Conservation (phyloP, 2,797 vertebrate species). For the Graptemys geographica region DNA sequence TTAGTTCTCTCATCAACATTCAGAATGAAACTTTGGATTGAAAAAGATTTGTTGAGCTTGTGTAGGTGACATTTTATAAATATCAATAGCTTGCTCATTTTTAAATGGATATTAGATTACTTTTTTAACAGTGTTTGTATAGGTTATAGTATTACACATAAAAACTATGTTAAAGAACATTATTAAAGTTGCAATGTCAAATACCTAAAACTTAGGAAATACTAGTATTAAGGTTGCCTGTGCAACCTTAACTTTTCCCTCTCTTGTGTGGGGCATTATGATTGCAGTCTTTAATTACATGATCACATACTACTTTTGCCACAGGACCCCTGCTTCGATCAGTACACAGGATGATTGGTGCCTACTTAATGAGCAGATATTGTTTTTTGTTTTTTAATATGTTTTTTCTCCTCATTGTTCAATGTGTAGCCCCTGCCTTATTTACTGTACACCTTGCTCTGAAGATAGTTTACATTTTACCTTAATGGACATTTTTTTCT, state of each 20-base stretch:
- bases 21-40: background rate
- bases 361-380: background rate
- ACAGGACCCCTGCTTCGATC: background rate
- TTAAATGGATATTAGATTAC: background rate
- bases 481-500: background rate
- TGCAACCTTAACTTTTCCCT: background rate
- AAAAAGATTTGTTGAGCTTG: background rate
- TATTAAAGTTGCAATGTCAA: background rate
- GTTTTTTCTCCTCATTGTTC: background rate
- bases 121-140: background rate
- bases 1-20: background rate
- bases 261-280: background rate
- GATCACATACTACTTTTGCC: rapidly evolving
- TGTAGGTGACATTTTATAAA: rapidly evolving
- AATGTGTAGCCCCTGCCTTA: background rate
- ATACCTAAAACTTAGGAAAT: background rate
- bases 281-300: background rate
- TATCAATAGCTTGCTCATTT: background rate
- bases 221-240: background rate
- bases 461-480: background rate
- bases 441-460: background rate
- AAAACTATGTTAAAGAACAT: background rate
- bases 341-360: background rate
- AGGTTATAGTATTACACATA: background rate
- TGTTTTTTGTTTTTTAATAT: background rate